Conservation (phyloP, 2,888 invertebrate genomes). For the Sphaerophoria taeniata region DNA sequence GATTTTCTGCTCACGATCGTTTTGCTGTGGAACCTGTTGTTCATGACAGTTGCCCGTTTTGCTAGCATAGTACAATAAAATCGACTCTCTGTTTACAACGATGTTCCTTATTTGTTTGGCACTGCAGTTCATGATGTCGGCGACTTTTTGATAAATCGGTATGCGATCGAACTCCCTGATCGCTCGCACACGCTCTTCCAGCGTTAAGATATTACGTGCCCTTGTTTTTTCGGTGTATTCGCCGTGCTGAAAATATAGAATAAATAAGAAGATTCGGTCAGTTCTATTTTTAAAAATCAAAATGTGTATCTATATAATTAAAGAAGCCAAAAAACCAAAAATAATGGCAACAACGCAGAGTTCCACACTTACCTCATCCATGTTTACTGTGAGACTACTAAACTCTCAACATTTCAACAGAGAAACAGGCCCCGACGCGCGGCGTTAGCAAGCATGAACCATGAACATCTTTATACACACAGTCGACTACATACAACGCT, state of each 20-base stretch:
- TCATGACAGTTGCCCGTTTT: conserved; percentile 57
- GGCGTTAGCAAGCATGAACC: background rate
- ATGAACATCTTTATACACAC: too few relatives aligned
- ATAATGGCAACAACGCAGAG: conserved; percentile 51
- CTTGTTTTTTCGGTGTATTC: conserved; percentile 42
- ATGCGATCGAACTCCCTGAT: conserved; percentile 80
- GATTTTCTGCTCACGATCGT: conserved; percentile 77
- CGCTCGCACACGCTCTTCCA: conserved; percentile 79
- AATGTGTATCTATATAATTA: background rate
- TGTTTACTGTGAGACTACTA: conserved; percentile 74
- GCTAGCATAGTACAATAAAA: conserved; percentile 79
- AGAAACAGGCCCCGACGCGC: conserved; percentile 57
- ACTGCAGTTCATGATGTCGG: conserved; percentile 80
- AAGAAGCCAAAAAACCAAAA: conserved; percentile 13
- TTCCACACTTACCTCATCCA: conserved; percentile 75
- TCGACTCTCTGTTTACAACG: conserved; percentile 78
- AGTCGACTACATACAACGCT: background rate
- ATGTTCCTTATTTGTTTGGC: conserved; percentile 82
- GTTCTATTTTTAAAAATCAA: background rate
- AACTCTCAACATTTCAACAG: conserved; percentile 63
- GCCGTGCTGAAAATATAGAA: conserved; percentile 55
- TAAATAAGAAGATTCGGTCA: background rate
- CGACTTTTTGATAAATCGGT: conserved; percentile 81
- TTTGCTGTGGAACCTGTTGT: conserved; percentile 42
- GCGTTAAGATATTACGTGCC: conserved; percentile 76